These are phyloP conservation scores for Dicycla oo DNA, from an alignment of 2,888 invertebrate species.

Conservation along the genomic window DNA sequence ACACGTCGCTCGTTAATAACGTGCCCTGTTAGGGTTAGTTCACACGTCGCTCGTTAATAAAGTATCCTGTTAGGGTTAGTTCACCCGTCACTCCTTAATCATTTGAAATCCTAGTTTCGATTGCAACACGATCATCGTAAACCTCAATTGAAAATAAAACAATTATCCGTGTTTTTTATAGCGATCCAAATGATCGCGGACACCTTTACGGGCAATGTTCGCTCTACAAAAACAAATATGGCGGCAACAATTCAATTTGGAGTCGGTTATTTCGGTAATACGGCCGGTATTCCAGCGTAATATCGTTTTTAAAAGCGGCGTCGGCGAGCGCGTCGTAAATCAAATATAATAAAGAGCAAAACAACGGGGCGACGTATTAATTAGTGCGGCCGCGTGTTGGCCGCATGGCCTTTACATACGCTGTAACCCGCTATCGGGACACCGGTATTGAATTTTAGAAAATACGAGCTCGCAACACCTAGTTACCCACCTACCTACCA, in stretches of 20 bases:
- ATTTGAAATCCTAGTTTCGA: conserved; percentile 28
- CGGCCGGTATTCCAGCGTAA: conserved; percentile 76
- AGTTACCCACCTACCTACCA: too few species aligned
- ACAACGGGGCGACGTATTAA: conserved; percentile 83
- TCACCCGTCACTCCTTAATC: conserved; percentile 1
- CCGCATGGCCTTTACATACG: conserved; percentile 50
- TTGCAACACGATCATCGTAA: conserved; percentile 52
- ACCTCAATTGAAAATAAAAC: conserved; percentile 71
- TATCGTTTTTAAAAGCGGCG: conserved; percentile 83
- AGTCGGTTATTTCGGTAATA: conserved; percentile 82
- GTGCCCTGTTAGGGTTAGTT: conserved; percentile 2
- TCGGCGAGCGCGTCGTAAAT: conserved; percentile 76
- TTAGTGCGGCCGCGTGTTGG: conserved; percentile 73
- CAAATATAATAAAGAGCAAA: conserved; percentile 85
- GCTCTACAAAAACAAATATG: conserved; percentile 81
- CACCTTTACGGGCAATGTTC: conserved; percentile 74
- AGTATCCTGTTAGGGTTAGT: conserved; percentile 6
- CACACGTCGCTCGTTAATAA: conserved; percentile 11
- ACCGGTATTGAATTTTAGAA: conserved; percentile 81
- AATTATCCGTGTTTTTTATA: conserved; percentile 70
- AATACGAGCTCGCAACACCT: conserved; percentile 67
- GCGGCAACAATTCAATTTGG: conserved; percentile 81
- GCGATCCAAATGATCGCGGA: conserved; percentile 76
- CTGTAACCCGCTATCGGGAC: conserved; percentile 63
- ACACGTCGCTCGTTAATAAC: too few species aligned